phyloP scores from a whole-genome alignment of 1,140 invertebrate species.

The Drosophila mayri region DNA sequence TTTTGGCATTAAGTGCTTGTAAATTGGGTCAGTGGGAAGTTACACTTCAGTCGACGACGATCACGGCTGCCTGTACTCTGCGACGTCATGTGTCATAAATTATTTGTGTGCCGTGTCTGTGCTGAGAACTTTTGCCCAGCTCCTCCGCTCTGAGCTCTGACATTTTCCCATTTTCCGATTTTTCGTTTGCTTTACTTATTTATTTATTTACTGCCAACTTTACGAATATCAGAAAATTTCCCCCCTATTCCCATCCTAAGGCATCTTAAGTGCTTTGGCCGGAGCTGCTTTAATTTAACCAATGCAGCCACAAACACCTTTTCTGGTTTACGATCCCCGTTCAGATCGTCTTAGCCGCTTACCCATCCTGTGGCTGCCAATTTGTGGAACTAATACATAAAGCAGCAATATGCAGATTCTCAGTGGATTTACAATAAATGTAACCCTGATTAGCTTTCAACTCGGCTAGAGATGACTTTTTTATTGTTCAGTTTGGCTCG shows the following conservation, averaged over 20 bases:
- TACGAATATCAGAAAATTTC: conserved; percentile 32
- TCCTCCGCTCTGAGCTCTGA: conserved; percentile 28
- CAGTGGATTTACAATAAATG: conserved; percentile 36
- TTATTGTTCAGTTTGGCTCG: conserved; percentile 25
- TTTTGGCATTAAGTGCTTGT: conserved; percentile 83
- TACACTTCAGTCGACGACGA: conserved; percentile 72
- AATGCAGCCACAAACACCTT: conserved; percentile 37
- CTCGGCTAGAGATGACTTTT: conserved; percentile 23
- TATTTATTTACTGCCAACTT: conserved; percentile 63
- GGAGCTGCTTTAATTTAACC: conserved; percentile 26
- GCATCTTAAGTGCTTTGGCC: conserved; percentile 47
- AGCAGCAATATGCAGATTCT: conserved; percentile 29
- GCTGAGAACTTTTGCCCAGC: conserved; percentile 68
- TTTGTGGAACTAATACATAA: conserved; percentile 29
- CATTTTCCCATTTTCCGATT: conserved; percentile 53
- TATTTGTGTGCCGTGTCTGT: conserved; percentile 54
- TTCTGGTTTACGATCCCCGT: conserved; percentile 29
- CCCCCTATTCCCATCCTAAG: conserved; percentile 6
- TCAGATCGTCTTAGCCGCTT: conserved; percentile 14
- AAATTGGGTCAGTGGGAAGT: conserved; percentile 84
- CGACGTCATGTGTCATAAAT: conserved; percentile 80
- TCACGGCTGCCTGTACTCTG: conserved; percentile 39
- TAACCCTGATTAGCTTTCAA: conserved; percentile 33
- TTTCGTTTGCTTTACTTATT: conserved; percentile 61
- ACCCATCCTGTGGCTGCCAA: conserved; percentile 18